phyloP scores from a whole-genome alignment of 2,888 invertebrate species.

The Cetonia aurata region DNA sequence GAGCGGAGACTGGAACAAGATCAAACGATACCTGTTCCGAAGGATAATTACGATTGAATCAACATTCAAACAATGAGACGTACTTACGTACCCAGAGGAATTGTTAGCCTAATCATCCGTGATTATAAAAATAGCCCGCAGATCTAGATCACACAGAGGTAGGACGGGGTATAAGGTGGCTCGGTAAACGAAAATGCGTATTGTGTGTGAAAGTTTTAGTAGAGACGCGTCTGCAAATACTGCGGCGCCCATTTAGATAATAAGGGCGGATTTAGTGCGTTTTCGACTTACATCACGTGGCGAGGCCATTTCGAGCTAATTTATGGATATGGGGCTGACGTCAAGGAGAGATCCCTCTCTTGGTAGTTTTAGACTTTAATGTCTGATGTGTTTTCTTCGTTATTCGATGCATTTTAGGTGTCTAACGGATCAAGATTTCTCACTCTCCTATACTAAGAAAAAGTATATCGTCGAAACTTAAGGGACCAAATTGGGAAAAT shows the following conservation, averaged over 20 bases:
- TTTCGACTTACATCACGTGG: slow-evolving; percentile 65
- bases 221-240: slow-evolving; percentile 62
- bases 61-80: slow-evolving; percentile 32
- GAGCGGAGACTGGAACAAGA: slow-evolving; percentile 13
- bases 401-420: no score
- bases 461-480: no score
- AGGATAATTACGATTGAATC: slow-evolving; percentile 28
- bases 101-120: slow-evolving; percentile 40
- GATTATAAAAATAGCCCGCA: slow-evolving; percentile 51
- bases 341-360: slow-evolving; percentile 34
- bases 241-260: slow-evolving; percentile 66
- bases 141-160: slow-evolving; percentile 48
- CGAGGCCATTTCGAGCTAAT: slow-evolving; percentile 62
- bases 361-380: slow-evolving; percentile 51
- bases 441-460: no score
- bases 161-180: slow-evolving; percentile 43
- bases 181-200: slow-evolving; percentile 18
- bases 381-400: slow-evolving; percentile 43
- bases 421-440: no score
- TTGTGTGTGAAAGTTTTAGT: slow-evolving; percentile 19
- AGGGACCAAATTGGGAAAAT: no score
- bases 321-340: slow-evolving; percentile 61
- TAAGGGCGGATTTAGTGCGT: slow-evolving; percentile 65
- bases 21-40: slow-evolving; percentile 35
- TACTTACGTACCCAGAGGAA: slow-evolving; percentile 30